Base-by-base conservation (phyloP, 2,888 invertebrate genomes). In the Parnassius smintheus region DNA sequence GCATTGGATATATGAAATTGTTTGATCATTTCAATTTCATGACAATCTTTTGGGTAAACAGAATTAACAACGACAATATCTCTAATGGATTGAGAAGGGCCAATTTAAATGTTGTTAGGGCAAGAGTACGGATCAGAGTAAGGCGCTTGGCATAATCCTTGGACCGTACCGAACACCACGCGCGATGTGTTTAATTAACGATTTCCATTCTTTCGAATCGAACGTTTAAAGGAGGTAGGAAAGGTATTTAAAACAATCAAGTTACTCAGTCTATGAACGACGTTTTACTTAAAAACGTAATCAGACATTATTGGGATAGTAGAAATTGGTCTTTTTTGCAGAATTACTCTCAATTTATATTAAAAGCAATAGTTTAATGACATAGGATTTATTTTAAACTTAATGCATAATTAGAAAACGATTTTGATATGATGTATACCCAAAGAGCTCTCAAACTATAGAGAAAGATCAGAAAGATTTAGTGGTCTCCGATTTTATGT, bases 111-210 rank as follows among this genome's bases (percentile, higher is more conserved):
- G 70, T 77, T 72, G 65, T 73, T 75, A 77, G 69, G 67, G 68
- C 54, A 72, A 71, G 74, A 73, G 71, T 70, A 61, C 62, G 66
- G 67, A 66, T 68, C 66, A 66, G 52, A 51, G 68, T 66, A 66
- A 71, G 68, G 64, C 71, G 72, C 71, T 71, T 67, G 58, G 65
- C 69, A 62, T 78, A 79, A 77, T 77, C 77, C 75, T 59, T 66
- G 61, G 63, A 62, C 60, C 64, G 66, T 65, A 66, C 68, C 71
- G 72, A 67, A 68, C 70, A 71, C 72, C 81, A 80, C 78, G 81
- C 59, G 60, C 66, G 60, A 68, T 76, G 72, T 74, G 75, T 78
- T 78, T 80, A 79, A 81, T 79, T 76, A 80, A 75, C 75, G 73
- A 72, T 75, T 73, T 71, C 70, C 67, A 68, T 67, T 70, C 73